These are phyloP conservation scores for Erythrolamprus reginae DNA, from an alignment of 2,113 vertebrate genomes.

Conservation along the genomic window DNA sequence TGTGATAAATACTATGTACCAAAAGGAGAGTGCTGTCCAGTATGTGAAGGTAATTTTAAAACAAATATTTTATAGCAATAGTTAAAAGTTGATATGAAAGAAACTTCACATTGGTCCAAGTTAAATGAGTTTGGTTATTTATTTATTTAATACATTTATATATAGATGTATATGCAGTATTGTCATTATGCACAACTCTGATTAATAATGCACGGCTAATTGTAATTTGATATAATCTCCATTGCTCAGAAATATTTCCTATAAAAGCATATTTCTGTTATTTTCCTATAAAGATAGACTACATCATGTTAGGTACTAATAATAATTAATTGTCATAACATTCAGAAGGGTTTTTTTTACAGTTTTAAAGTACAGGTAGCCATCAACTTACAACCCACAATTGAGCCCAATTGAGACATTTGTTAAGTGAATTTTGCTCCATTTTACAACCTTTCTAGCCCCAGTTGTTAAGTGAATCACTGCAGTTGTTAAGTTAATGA, in stretches of 20 bases:
- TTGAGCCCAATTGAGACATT: not conserved
- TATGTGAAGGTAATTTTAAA: constrained; percentile 80
- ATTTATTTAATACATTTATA: not conserved
- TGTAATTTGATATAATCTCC: not conserved
- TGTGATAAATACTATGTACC: constrained; percentile 85
- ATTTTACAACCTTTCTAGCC: not conserved
- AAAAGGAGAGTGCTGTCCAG: constrained; percentile 85
- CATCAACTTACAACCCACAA: not conserved
- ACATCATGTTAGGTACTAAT: not conserved
- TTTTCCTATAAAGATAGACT: not conserved
- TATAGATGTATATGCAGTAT: not conserved
- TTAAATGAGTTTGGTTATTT: not conserved
- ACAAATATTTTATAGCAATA: not conserved
- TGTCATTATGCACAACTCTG: not conserved
- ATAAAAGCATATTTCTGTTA: not conserved
- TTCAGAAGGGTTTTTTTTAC: not conserved
- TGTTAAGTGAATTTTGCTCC: not conserved
- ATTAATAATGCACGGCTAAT: not conserved
- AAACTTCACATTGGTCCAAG: not conserved
- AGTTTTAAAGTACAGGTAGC: not conserved
- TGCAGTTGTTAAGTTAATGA: not conserved
- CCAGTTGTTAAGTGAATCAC: not conserved
- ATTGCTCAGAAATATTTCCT: not conserved
- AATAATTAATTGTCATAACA: not conserved
- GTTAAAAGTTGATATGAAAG: not conserved